Evolutionary conservation across 2,797 vertebrate species (phyloP), one percentile per base, ranked within the genome.

Genomic region (Hyperoplus immaculatus): DNA sequence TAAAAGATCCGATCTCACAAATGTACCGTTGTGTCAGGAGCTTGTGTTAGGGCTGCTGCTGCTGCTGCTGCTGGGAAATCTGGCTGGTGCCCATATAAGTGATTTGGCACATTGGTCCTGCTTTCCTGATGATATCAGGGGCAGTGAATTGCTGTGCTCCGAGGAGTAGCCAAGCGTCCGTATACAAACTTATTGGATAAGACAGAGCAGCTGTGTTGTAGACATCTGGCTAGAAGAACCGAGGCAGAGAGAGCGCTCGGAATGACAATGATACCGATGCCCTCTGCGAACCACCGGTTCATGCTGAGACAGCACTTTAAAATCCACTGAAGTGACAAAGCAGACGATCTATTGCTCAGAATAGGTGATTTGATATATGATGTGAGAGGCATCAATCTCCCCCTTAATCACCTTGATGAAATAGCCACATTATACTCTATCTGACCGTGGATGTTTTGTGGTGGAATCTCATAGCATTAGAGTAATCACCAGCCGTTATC

Each of bases 201-300:
- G 88, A 88, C 81, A 68, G 72, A 86, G 66, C 41, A 38, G 67
- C 86, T 81, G 81, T 75, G 72, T 75, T 77, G 86, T 71, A 77
- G 87, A 90, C 87, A 88, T 87, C 77, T 86, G 88, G 89, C 87
- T 69, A 71, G 81, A 82, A 84, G 77, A 69, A 77, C 75, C 6
- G 68, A 81, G 79, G 55, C 82, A 85, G 80, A 54, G 80, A 54
- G 78, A 87, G 82, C 78, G 5, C 75, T 76, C 53, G 60, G 82
- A 93, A 92, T 91, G 84, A 92, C 87, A 94, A 91, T 87, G 84
- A 93, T 88, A 91, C 75, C 43, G 36, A 84, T 88, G 89, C 78
- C 87, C 89, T 91, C 89, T 86, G 74, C 69, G 84, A 87, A 87
- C 55, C 85, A 75, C 42, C 75, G 70, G 71, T 74, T 87, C 59